These are phyloP conservation scores for Lophotriccus pileatus DNA, from an alignment of 2,797 vertebrate species.

Conservation along the genomic window DNA sequence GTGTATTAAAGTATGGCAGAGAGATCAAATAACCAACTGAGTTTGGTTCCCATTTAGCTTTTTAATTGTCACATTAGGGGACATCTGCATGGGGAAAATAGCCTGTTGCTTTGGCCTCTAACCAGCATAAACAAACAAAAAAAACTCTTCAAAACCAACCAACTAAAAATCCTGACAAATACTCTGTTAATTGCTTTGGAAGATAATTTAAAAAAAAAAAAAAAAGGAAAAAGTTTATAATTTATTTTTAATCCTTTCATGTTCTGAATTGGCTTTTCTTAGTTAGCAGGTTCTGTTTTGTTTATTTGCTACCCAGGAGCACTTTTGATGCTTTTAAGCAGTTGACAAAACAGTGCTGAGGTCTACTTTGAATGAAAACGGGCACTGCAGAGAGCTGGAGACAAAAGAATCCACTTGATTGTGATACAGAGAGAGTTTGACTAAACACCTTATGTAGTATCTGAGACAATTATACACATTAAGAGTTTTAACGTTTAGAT, in stretches of 20 bases:
- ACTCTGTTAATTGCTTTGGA: background rate
- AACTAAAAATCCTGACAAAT: background rate
- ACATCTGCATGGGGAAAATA: background rate
- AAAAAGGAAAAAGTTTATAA: background rate
- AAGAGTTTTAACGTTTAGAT: constrained; percentile 51
- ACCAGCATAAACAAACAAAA: background rate
- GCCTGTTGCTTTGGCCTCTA: background rate
- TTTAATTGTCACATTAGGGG: background rate
- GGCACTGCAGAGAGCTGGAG: background rate
- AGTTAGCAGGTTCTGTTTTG: constrained; percentile 15
- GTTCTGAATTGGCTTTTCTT: constrained; percentile 39
- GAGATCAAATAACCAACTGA: background rate
- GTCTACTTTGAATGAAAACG: background rate
- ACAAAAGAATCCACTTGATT: constrained; percentile 39
- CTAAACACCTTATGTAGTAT: background rate
- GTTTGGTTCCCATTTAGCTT: background rate
- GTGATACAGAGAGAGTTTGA: background rate
- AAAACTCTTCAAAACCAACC: background rate
- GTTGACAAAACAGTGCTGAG: constrained; percentile 33
- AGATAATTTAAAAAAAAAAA: background rate
- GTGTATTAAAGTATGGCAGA: background rate
- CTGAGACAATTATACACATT: background rate
- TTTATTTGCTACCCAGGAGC: constrained; percentile 28
- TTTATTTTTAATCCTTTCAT: background rate
- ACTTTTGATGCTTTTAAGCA: constrained; percentile 25